Evolutionary conservation across 2,888 invertebrate genomes (phyloP), one percentile per base, ranked within the genome.

Genomic region (Cheilosia vernalis): DNA sequence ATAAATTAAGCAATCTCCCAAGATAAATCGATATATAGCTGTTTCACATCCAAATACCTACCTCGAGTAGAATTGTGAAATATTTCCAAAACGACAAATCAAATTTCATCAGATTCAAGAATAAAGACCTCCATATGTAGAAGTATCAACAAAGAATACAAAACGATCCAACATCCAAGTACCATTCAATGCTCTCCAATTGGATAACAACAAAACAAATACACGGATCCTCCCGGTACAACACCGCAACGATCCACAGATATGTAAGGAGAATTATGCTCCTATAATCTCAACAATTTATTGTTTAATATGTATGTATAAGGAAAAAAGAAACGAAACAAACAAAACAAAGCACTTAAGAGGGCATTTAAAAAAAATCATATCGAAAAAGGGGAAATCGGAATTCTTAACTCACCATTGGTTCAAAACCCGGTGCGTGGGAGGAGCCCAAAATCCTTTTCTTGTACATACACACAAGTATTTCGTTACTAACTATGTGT

Each of bases 371-470:
- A 15, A 27, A 66, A 33, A 72, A 44, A 74, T 56, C 33, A 9
- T 21, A 9, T 19, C 24, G 58, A 66, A 55, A 83, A 72, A 47
- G 64, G 61, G 77, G 60, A 69, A 69, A 44, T 56, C 49, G 10
- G 44, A 70, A 42, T 53, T 77, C 64, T 56, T 55, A 53, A 61
- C 42, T 67, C 55, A 61, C 78, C 72, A 83, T 83, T 83, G 82
- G 82, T 33, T 63, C 56, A 61, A 60, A 60, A 51, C 72, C 47
- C 21, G 40, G 47, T 72, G 78, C 78, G 72, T 83, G 72, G 82
- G 82, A 77, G 82, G 82, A 83, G 82, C 53, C 72, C 61, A 77
- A 73, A 83, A 83, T 83, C 82, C 82, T 83, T 83, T 72, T 78
- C 61, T 67, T 66, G 15, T 17, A 61, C 55, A 60, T 55, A 21